A percentile compares a stretch with the other conserved stretches of the same genome.
These are phyloP conservation scores for Hoplostethus mediterraneus DNA, from an alignment of 2,797 vertebrate genomes.

Conservation along the genomic window DNA sequence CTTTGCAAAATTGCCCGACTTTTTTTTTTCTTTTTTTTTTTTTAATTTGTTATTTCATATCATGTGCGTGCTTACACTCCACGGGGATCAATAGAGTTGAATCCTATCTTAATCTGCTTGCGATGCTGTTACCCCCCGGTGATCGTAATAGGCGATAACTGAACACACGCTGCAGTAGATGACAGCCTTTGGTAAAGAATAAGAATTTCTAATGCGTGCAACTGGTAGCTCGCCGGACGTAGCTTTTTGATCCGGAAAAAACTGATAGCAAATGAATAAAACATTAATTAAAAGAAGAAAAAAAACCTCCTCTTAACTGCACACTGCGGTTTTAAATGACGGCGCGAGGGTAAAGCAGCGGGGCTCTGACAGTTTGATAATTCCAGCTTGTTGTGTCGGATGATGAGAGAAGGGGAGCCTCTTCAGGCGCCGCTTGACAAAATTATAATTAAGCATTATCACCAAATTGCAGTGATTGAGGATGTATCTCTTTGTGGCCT, in stretches of 20 bases:
- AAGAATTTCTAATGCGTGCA: not conserved
- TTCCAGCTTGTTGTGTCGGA: conserved; percentile 49
- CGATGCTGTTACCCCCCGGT: too few species aligned
- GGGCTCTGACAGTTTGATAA: conserved; percentile 59
- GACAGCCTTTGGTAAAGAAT: not conserved
- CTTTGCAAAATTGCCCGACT: too few species aligned
- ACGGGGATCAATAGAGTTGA: not conserved
- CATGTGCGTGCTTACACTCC: too few species aligned
- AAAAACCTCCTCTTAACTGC: conserved; percentile 36
- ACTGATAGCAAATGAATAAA: conserved; percentile 41
- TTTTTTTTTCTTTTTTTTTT: too few species aligned
- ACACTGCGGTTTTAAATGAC: conserved; percentile 52
- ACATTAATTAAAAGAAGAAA: conserved; percentile 49
- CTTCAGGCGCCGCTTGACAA: conserved; percentile 69
- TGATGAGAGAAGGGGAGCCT: conserved; percentile 53
- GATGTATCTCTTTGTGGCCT: conserved; percentile 66
- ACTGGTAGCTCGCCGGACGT: not conserved
- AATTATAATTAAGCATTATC: conserved; percentile 77
- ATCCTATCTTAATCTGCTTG: not conserved
- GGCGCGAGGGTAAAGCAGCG: conserved; percentile 40
- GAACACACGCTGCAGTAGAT: not conserved
- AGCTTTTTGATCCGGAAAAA: conserved; percentile 30
- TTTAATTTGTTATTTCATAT: too few species aligned
- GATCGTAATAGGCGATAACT: too few species aligned
- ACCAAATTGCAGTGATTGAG: conserved; percentile 74